These are phyloP conservation scores for Congeria kusceri DNA, from an alignment of 2,888 invertebrate genomes.

Conservation along the genomic window DNA sequence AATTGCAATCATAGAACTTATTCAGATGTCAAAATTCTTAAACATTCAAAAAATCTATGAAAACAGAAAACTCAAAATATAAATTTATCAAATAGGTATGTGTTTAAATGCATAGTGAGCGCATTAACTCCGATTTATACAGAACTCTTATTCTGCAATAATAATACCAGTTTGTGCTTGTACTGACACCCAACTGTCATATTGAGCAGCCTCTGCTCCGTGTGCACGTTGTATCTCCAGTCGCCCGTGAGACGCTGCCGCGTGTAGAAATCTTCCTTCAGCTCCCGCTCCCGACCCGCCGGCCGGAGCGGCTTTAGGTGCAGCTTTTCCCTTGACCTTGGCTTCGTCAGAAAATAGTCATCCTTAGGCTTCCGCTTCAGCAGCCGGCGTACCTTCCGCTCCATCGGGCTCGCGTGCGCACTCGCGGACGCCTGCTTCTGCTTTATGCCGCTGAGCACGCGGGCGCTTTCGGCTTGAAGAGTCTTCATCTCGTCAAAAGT, in stretches of 20 bases:
- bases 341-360: constrained; percentile 9
- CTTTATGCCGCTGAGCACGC: constrained; percentile 2
- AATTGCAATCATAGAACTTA: too few relatives aligned
- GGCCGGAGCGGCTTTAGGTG: constrained; percentile 11
- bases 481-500: constrained; percentile 22
- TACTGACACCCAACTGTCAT: neutral
- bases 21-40: too few relatives aligned
- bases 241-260: neutral
- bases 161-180: too few relatives aligned
- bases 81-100: too few relatives aligned
- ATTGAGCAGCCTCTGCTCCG: neutral
- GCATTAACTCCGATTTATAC: too few relatives aligned
- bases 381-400: constrained; percentile 9
- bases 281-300: neutral
- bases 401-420: neutral
- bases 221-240: constrained; percentile 2
- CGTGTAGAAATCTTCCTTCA: neutral
- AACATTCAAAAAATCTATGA: too few relatives aligned
- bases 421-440: neutral
- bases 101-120: too few relatives aligned
- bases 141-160: too few relatives aligned
- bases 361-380: neutral
- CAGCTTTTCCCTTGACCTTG: constrained; percentile 7
- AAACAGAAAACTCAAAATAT: too few relatives aligned
- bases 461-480: constrained; percentile 18